phyloP scores from a whole-genome alignment of 2,797 vertebrate genomes.

The Capromys pilorides region DNA sequence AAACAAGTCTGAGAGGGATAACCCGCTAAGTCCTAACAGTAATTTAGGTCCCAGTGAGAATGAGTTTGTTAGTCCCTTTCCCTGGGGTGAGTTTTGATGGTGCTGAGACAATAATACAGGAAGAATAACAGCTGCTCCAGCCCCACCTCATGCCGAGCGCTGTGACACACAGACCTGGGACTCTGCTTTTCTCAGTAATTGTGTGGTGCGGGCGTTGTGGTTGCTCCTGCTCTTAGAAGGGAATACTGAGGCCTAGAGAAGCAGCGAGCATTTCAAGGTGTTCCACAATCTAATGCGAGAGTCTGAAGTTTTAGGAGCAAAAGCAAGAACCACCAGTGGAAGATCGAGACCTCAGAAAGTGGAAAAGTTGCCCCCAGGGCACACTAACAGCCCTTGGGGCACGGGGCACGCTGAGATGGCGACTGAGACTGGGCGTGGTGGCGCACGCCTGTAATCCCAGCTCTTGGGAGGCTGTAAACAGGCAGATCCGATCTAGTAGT shows the following conservation, averaged over 20 bases:
- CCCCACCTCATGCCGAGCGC: too few relatives aligned
- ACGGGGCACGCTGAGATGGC: too few relatives aligned
- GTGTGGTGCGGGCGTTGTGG: too few relatives aligned
- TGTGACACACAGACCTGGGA: too few relatives aligned
- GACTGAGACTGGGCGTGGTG: too few relatives aligned
- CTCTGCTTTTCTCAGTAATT: not conserved
- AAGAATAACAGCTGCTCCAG: not conserved
- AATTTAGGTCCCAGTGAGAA: constrained; percentile 12
- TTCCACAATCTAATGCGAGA: not conserved
- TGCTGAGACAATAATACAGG: not conserved
- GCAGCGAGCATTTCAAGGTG: not conserved
- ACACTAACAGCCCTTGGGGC: too few relatives aligned
- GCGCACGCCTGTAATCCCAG: too few relatives aligned
- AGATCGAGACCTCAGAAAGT: not conserved
- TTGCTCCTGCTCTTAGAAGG: not conserved
- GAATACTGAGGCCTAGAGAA: not conserved
- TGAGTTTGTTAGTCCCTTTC: not conserved
- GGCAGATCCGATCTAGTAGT: too few relatives aligned
- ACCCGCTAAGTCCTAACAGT: not conserved
- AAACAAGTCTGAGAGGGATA: not conserved
- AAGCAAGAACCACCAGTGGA: not conserved
- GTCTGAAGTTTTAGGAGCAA: not conserved
- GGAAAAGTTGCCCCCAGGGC: not conserved
- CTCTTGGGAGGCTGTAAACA: too few relatives aligned
- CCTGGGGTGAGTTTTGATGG: not conserved